Percentiles rank a stretch among this genome's conserved stretches.
These are phyloP conservation scores for Psammodynastes pulverulentus DNA, from an alignment of 2,113 vertebrate species.

Conservation along the genomic window DNA sequence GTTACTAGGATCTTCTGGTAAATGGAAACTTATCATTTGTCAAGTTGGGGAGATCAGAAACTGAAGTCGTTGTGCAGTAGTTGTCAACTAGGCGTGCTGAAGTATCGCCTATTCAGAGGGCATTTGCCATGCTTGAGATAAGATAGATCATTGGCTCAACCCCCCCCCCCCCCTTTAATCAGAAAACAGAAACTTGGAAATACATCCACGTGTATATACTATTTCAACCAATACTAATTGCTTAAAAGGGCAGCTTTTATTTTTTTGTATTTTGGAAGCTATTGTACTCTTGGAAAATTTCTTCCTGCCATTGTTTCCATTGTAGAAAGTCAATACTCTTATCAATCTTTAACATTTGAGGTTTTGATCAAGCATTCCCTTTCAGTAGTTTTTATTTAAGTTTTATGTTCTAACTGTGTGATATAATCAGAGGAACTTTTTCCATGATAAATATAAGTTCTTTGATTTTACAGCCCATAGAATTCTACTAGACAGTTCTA, in stretches of 20 bases:
- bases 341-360: background rate
- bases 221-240: background rate
- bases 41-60: conserved; percentile 6
- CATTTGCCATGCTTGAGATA: background rate
- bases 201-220: background rate
- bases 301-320: background rate
- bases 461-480: background rate
- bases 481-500: background rate
- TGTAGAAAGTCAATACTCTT: background rate
- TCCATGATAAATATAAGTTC: background rate
- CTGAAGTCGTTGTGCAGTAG: background rate
- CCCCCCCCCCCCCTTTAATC: background rate
- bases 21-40: background rate
- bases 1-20: background rate
- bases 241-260: background rate
- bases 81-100: background rate
- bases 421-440: background rate
- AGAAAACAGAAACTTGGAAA: background rate
- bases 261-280: background rate
- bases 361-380: background rate
- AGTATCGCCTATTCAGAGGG: background rate
- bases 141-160: background rate
- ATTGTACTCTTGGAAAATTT: background rate
- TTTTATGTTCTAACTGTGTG: background rate
- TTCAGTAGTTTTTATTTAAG: background rate